Base-by-base conservation (phyloP, 2,113 vertebrate species). In the Paradoxurus hermaphroditus region DNA sequence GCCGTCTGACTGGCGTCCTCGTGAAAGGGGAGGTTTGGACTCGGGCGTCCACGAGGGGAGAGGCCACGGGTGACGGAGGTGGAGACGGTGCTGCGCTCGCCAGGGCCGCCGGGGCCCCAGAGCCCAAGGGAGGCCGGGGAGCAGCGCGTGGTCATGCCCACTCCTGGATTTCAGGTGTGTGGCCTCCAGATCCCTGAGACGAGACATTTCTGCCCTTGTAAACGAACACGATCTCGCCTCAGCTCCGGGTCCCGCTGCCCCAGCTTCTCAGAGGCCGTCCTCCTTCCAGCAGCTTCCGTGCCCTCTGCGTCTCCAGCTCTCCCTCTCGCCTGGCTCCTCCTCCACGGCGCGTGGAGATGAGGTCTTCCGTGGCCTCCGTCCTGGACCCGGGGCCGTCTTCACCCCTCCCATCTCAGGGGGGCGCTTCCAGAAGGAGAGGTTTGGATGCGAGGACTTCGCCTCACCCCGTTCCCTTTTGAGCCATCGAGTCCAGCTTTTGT, bases 11-110 rank as follows among this genome's bases (percentile, higher is more conserved):
- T 25, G 23, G 39, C 18, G 31, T 82, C n/a, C 19, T 51, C 86
- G 39, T 7, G 12, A 56, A 56, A 4, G 65, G 53, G 44, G 25
- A 72, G 14, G 46, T 36, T 4, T 29, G 41, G 44, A n/a, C n/a
- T n/a, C n/a, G 16, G 56, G 59, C 23, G 25, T 9, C 25, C 15
- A 1, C 5, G 29, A 85, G 6, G 51, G 44, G 53, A 46, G 21
- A 31, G 15, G 44, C 18, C 31, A 0, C 14, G 23, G 23, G 23
- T 34, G 6, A 4, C 4, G 1, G 18, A n/a, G 39, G 19, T 3
- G 15, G 73, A 68, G 41, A 46, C 7, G 0, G 18, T 46, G 41
- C 44, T 7, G 4, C 13, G 16, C 8, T 39, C 27, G 18, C 4
- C 41, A 31, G 68, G 13, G 36, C 16, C 25, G 31, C 51, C 34